Conservation (phyloP, 2,888 invertebrate species). For the Euzetes globulus region DNA sequence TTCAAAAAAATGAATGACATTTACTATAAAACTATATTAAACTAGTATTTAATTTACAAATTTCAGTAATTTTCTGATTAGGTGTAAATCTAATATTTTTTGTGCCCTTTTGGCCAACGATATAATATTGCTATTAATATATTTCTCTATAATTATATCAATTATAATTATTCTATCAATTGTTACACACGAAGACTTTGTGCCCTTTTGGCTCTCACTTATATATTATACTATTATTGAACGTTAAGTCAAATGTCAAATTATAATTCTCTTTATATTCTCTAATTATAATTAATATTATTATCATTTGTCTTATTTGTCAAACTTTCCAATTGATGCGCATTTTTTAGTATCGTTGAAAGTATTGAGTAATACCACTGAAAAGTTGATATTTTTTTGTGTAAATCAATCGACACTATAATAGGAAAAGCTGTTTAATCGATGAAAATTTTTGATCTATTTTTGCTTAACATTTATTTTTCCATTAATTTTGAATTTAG, state of each 20-base stretch:
- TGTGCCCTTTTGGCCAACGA: conserved; percentile 24
- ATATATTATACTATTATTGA: neutral
- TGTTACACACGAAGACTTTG: conserved; percentile 7
- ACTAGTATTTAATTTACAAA: conserved; percentile 28
- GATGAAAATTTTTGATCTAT: neutral
- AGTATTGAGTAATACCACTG: too few relatives aligned
- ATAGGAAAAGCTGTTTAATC: neutral
- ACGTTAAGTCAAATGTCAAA: conserved; percentile 17
- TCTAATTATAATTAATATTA: neutral
- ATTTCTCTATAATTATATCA: neutral
- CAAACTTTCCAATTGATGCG: neutral
- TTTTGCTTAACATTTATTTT: conserved; percentile 10
- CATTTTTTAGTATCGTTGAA: neutral
- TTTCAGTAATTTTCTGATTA: neutral
- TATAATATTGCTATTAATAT: conserved; percentile 28
- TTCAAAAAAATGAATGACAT: conserved; percentile 24
- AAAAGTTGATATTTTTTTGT: neutral
- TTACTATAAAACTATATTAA: conserved; percentile 16
- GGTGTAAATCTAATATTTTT: conserved; percentile 26
- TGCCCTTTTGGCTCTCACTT: conserved; percentile 28
- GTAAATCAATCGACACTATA: neutral
- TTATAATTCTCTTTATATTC: conserved; percentile 7
- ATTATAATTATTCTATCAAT: conserved; percentile 14
- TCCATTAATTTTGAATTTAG: too few relatives aligned
- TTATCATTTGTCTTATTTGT: neutral